phyloP scores from a whole-genome alignment of 2,113 vertebrate genomes.

The Takifugu bimaculatus region DNA sequence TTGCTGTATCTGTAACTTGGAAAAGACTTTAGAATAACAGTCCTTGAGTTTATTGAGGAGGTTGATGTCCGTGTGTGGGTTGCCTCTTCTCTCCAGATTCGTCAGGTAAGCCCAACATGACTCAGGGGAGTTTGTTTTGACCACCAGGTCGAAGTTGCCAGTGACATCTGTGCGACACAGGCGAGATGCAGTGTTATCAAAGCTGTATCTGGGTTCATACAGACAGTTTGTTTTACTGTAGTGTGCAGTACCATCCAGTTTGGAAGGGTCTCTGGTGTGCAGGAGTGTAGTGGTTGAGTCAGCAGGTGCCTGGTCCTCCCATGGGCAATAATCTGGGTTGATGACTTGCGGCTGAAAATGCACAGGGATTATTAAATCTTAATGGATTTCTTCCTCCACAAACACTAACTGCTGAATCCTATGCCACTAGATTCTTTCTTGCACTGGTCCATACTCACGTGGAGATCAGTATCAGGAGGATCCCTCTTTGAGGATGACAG shows the following conservation, averaged over 20 bases:
- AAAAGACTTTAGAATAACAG: slow-evolving; percentile 85
- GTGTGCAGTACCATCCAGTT: slow-evolving; percentile 51
- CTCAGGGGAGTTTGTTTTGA: slow-evolving; percentile 83
- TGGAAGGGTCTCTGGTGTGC: slow-evolving; percentile 37
- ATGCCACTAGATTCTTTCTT: not conserved
- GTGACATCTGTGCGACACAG: slow-evolving; percentile 78
- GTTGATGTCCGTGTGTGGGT: slow-evolving; percentile 75
- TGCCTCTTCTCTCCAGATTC: slow-evolving; percentile 82
- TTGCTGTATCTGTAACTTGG: slow-evolving; percentile 81
- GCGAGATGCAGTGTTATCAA: not conserved
- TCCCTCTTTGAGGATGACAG: slow-evolving; percentile 55
- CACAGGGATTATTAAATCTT: not conserved
- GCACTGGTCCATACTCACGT: slow-evolving; percentile 41
- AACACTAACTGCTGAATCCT: too few relatives aligned
- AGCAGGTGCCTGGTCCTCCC: slow-evolving; percentile 44
- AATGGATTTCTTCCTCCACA: too few relatives aligned
- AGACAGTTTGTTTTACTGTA: too few relatives aligned
- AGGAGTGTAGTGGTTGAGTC: slow-evolving; percentile 71
- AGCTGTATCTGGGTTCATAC: not conserved
- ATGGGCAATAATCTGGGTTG: slow-evolving; percentile 54
- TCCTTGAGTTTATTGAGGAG: slow-evolving; percentile 85
- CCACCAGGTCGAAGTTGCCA: slow-evolving; percentile 80
- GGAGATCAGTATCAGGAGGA: slow-evolving; percentile 39
- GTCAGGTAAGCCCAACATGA: slow-evolving; percentile 82
- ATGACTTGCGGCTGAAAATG: slow-evolving; percentile 47